Evolutionary conservation across 23 tunicate species (phyloP).

Genomic region (Halocynthia aurantium): DNA sequence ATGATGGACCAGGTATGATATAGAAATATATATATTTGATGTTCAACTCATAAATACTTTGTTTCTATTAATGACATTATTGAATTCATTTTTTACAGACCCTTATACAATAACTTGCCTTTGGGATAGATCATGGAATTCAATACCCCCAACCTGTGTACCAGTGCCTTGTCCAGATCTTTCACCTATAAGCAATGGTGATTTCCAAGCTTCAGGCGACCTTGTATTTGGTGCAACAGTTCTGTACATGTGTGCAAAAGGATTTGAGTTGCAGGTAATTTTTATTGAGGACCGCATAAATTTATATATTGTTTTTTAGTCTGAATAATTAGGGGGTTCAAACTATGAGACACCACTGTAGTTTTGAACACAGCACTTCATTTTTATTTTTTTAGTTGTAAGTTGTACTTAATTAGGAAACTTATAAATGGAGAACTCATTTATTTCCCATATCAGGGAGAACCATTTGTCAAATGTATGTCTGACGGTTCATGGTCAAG

Average conservation of each 20-base stretch:
- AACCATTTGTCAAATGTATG: constrained; percentile 9
- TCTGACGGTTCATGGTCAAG: constrained; percentile 22
- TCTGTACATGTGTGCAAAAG: constrained; percentile 45
- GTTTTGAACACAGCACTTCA: no score
- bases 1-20: constrained; percentile 19
- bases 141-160: constrained; percentile 28
- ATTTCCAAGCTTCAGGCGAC: constrained; percentile 13
- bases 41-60: neutral
- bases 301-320: no score
- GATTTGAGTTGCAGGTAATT: constrained; percentile 62
- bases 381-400: no score
- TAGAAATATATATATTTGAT: neutral
- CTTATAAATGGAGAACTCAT: neutral
- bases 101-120: constrained; percentile 4
- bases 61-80: neutral
- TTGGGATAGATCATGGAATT: constrained; percentile 9
- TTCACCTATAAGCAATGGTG: constrained; percentile 19
- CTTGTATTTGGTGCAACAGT: constrained; percentile 50
- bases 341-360: no score
- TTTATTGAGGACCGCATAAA: no score
- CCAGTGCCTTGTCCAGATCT: constrained; percentile 62
- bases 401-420: no score
- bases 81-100: neutral
- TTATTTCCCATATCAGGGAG: constrained; percentile 5
- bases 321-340: no score